Evolutionary conservation across 2,888 invertebrate genomes (phyloP).

Genomic region (Morpho achilles): DNA sequence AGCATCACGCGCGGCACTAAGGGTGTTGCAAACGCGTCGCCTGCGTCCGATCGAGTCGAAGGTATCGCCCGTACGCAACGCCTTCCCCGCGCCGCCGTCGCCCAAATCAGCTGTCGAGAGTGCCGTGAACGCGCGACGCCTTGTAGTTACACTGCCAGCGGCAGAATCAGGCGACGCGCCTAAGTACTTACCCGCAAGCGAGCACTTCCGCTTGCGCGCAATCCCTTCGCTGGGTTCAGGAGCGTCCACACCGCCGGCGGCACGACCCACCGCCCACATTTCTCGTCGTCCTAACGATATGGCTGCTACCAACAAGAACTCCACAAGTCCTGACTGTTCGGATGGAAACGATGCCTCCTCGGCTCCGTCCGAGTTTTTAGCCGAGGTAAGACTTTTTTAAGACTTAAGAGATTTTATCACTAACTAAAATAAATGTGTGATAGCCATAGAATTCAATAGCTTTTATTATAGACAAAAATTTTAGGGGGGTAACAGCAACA

Average conservation of each 20-base stretch:
- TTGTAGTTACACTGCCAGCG: conserved; percentile 4
- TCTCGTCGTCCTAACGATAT: conserved; percentile 25
- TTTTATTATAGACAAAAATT: no score
- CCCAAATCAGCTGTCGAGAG: conserved; percentile 5
- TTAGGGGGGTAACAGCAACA: no score
- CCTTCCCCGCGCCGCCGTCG: conserved; percentile 1
- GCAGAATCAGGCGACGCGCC: conserved; percentile 17
- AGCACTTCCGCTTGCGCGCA: conserved; percentile 12
- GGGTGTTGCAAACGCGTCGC: conserved; percentile 23
- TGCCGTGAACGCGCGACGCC: conserved; percentile 1
- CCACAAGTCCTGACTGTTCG: conserved; percentile 81
- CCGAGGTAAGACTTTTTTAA: conserved; percentile 82
- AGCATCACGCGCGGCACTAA: conserved; percentile 37
- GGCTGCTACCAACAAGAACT: conserved; percentile 44
- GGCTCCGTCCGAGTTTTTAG: conserved; percentile 87
- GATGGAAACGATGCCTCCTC: conserved; percentile 86
- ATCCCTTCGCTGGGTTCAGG: conserved; percentile 12
- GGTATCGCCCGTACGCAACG: conserved; percentile 2
- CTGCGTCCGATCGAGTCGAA: conserved; percentile 6
- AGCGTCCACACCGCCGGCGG: conserved; percentile 4
- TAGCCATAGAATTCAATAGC: background rate
- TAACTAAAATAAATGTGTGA: background rate
- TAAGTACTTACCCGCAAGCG: conserved; percentile 18
- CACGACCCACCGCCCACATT: background rate
- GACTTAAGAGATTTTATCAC: no score